Percentiles rank a stretch among this genome's conserved stretches.
Evolutionary conservation across 2,888 invertebrate species (phyloP).

Genomic region (Venusia cambrica): DNA sequence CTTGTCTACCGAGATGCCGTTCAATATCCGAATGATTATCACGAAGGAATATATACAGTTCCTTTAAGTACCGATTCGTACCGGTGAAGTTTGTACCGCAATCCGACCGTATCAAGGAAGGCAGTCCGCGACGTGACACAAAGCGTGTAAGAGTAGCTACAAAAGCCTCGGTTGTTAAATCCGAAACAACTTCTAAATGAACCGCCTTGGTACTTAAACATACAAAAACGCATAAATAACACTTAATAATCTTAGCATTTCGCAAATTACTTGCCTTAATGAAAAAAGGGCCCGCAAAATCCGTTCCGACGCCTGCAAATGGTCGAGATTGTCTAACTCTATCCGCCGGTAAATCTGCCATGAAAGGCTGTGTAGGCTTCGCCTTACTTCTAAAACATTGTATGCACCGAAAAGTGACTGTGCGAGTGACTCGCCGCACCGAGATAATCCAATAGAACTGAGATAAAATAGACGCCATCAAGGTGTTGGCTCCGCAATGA

Average conservation of each 20-base stretch:
- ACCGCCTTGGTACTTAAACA: constrained; percentile 1
- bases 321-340: constrained; percentile 1
- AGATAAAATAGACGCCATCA: constrained; percentile 1
- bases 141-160: too few species aligned
- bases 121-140: too few species aligned
- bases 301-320: constrained; percentile 1
- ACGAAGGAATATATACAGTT: constrained; percentile 2
- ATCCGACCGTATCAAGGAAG: constrained; percentile 8
- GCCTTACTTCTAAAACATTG: background rate
- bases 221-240: too few species aligned
- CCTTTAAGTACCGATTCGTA: too few species aligned
- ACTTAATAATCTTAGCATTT: constrained; percentile 4
- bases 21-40: constrained; percentile 2
- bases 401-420: background rate
- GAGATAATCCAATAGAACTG: constrained; percentile 2
- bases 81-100: constrained; percentile 2
- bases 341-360: constrained; percentile 11
- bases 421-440: constrained; percentile 4
- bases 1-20: constrained; percentile 1
- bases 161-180: too few species aligned
- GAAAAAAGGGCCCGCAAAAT: constrained; percentile 7
- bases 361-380: constrained; percentile 5
- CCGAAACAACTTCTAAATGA: constrained; percentile 4
- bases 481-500: constrained; percentile 1
- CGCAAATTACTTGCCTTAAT: constrained; percentile 3